Evolutionary conservation across 2,888 invertebrate genomes (phyloP).

Genomic region (Bombylius major): DNA sequence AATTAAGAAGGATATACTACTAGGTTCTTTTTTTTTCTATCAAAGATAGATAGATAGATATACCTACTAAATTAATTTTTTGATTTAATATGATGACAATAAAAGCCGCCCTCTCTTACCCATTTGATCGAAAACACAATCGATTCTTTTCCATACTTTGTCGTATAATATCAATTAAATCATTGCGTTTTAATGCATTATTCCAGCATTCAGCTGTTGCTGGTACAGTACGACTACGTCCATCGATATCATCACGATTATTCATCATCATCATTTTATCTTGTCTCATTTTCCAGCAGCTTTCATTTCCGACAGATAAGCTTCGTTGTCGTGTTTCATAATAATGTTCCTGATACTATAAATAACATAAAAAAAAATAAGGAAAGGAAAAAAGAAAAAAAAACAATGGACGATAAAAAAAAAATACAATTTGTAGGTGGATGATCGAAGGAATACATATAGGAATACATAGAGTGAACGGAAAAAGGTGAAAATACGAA

Average conservation of each 20-base stretch:
- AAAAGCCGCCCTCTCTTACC: constrained; percentile 39
- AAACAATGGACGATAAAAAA: neutral
- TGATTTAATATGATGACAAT: no score
- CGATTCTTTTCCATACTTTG: constrained; percentile 87
- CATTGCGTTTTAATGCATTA: constrained; percentile 64
- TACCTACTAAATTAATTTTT: no score
- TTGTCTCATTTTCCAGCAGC: constrained; percentile 27
- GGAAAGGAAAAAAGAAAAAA: neutral
- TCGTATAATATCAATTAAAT: constrained; percentile 74
- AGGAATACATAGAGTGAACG: no score
- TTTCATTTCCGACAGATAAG: constrained; percentile 35
- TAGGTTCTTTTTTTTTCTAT: no score
- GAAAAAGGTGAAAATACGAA: no score
- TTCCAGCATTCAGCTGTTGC: constrained; percentile 42
- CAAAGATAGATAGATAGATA: no score
- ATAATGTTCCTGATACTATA: constrained; percentile 29
- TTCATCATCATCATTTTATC: neutral
- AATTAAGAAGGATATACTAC: no score
- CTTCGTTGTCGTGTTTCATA: constrained; percentile 34
- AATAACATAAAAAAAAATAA: neutral
- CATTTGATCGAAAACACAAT: constrained; percentile 69
- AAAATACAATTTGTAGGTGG: neutral
- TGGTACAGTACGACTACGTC: constrained; percentile 12
- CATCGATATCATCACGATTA: constrained; percentile 5
- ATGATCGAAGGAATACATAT: no score